phyloP scores from a whole-genome alignment of 1,140 invertebrate genomes.

The Anastrepha ludens region DNA sequence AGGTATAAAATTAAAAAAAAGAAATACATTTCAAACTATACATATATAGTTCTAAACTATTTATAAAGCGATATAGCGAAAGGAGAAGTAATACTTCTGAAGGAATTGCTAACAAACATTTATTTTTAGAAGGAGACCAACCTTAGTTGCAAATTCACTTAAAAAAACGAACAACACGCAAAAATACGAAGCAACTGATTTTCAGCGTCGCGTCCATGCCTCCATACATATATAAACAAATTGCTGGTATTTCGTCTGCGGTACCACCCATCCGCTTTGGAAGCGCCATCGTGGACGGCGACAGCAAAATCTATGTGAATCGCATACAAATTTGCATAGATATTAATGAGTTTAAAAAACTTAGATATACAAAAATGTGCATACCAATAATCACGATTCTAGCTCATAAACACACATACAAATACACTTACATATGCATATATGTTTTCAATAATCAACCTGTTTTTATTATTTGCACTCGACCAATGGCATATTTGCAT shows the following conservation, averaged over 20 bases:
- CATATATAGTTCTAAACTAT: no score
- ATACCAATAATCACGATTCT: background rate
- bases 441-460: background rate
- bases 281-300: background rate
- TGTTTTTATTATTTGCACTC: slow-evolving; percentile 5
- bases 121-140: no score
- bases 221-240: background rate
- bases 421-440: background rate
- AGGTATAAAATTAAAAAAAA: no score
- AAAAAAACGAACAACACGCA: no score
- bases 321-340: slow-evolving; percentile 45
- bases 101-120: no score
- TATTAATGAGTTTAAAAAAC: background rate
- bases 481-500: slow-evolving; percentile 5
- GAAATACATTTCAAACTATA: no score
- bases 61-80: no score
- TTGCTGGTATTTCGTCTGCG: background rate
- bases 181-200: no score
- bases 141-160: no score
- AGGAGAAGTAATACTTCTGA: no score
- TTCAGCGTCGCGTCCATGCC: background rate
- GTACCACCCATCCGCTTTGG: slow-evolving; percentile 41
- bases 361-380: background rate
- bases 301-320: slow-evolving; percentile 23
- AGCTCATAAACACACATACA: background rate